Base-by-base conservation (phyloP, 2,888 invertebrate species). In the Andrena trimmerana region DNA sequence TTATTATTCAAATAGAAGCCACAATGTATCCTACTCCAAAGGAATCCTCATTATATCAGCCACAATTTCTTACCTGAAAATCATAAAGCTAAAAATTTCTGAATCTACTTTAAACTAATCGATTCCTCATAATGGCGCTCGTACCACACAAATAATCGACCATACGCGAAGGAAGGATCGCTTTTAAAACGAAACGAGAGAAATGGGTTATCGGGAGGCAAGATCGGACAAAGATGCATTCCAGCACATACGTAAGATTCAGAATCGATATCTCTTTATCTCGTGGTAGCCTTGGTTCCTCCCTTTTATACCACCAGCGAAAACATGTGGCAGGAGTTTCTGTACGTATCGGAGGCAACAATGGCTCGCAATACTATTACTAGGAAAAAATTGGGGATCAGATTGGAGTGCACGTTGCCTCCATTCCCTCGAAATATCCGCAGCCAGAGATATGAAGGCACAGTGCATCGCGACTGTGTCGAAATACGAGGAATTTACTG, bases 401-500 rank as follows among this genome's bases (percentile, higher is more conserved):
- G 66, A 81, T 73, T 73, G 63, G 57, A 54, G 62, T 54, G 62
- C n/a, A 42, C 24, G 74, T 67, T n/a, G 48, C 27, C 66, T 31
- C 27, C 52, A 33, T 65, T 24, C 29, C 52, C 20, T 59, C 10
- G 67, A 33, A 68, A 79, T 50, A 66, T 60, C 52, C 80, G 5
- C 20, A 24, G 6, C 20, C 62, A 27, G 20, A 48, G 69, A 57
- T n/a, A 63, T 27, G 77, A 63, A 73, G 50, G 59, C 69, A 76
- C 42, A 42, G 42, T 42, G 42, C 57, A 3, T 66, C 48, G 66
- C 10, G 31, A 16, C 20, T 48, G 50, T 10, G 52, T 57, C 62
- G 74, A 79, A 75, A 80, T 75, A 74, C 73, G 66, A 63, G 65
- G 16, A 67, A 59, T 71, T 76, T 62, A 72, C 69, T 48, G 63